These are phyloP conservation scores for Streptopelia turtur DNA, from an alignment of 2,797 vertebrate genomes.

Conservation along the genomic window DNA sequence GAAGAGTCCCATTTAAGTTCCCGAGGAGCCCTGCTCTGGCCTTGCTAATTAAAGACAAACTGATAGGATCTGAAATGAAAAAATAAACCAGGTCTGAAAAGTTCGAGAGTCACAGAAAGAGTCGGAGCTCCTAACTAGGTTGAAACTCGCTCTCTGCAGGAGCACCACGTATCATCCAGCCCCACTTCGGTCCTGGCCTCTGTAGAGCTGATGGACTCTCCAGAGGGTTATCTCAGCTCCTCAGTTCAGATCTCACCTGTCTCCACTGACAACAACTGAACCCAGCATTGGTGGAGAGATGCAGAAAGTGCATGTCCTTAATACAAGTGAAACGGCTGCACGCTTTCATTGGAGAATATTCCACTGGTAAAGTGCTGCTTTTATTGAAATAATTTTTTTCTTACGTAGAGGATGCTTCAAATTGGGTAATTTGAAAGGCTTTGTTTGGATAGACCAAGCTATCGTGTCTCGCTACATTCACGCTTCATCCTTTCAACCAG, in stretches of 20 bases:
- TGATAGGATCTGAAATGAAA: not conserved
- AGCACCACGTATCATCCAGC: not conserved
- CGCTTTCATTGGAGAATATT: accelerated
- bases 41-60: slow-evolving; percentile 54
- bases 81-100: slow-evolving; percentile 56
- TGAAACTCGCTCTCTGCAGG: not conserved
- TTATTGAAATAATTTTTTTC: not conserved
- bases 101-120: not conserved
- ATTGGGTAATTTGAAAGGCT: not conserved
- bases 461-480: accelerated
- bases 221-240: not conserved
- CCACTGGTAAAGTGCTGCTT: not conserved
- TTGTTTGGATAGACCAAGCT: not conserved
- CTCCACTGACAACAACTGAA: not conserved
- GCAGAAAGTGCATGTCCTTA: accelerated
- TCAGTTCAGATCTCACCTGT: not conserved
- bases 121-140: slow-evolving; percentile 26
- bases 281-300: accelerated
- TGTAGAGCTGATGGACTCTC: not conserved
- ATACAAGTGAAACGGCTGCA: accelerated
- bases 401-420: not conserved
- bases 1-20: slow-evolving; percentile 34
- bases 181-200: not conserved
- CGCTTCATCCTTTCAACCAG: not conserved
- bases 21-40: not conserved